Evolutionary conservation across 2,888 invertebrate genomes (phyloP).

Genomic region (Ectobius pallidus): DNA sequence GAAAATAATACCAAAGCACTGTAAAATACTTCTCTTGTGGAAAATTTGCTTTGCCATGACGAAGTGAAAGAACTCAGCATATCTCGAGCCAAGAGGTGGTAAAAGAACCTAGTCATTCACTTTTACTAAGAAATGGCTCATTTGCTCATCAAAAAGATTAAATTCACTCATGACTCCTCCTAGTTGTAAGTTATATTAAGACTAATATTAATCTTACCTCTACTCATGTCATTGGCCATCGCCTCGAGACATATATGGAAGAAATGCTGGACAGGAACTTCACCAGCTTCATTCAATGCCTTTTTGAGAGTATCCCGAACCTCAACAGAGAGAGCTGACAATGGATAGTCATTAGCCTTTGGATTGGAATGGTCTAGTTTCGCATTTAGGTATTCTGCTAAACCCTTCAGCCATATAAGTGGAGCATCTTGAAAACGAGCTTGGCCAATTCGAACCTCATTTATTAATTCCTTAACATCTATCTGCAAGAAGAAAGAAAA

Average conservation of each 20-base stretch:
- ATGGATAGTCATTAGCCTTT: conserved; percentile 61
- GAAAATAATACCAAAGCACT: no score
- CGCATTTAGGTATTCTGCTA: conserved; percentile 67
- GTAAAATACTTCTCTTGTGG: no score
- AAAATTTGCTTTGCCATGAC: no score
- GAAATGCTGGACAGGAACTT: conserved; percentile 68
- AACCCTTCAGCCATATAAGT: conserved; percentile 71
- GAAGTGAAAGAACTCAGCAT: no score
- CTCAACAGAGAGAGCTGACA: conserved; percentile 56
- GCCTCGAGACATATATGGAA: conserved; percentile 72
- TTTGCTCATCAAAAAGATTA: no score
- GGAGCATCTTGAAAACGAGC: conserved; percentile 73
- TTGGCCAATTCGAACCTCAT: conserved; percentile 61
- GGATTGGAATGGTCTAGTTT: conserved; percentile 69
- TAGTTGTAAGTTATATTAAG: no score
- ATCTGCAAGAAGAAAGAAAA: conserved; percentile 37
- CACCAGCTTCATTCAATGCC: conserved; percentile 65
- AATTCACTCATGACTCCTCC: no score
- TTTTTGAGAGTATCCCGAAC: conserved; percentile 57
- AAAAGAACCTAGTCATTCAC: no score
- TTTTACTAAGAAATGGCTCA: no score
- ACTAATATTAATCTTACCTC: conserved; percentile 56
- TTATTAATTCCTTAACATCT: conserved; percentile 40
- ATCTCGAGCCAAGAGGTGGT: no score
- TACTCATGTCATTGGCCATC: conserved; percentile 74